Base-by-base conservation (phyloP, 2,888 invertebrate species). In the Gastrophysa polygoni region DNA sequence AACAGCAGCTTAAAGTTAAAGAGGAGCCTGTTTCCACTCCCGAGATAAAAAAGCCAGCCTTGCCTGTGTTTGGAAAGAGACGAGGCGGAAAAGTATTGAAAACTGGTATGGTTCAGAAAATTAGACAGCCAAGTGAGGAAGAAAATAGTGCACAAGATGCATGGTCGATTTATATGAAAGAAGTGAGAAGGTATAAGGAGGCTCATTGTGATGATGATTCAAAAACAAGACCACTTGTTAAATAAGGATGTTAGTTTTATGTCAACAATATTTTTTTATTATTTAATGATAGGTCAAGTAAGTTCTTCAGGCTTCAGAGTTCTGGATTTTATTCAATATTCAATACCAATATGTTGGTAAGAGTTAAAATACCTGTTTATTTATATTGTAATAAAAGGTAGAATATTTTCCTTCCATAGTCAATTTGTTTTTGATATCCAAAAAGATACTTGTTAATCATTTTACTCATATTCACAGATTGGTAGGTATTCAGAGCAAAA, bases 91-190 rank as follows among this genome's bases (percentile, higher is more conserved):
- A 93, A 77, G 91, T 94, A 51, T 84, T 96, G 16, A 95, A 95
- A 82, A 95, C 95, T 49, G 95, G 95, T 43, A 84, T 95, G 79
- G 95, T 96, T 43, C 92, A 94, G 75, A 96, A 96, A 79, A 87
- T 88, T 49, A 91, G 91, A 78, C 86, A 87, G 18, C 83, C 83
- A 16, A 86, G 85, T 56, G 89, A 89, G 72, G 87, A 87, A 71
- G 85, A 83, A 0, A 88, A 88, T 69, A 84, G 86, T 17, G 89
- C 90, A 0, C 92, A 91, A 77, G 95, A 96, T 81, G 94, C 95
- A 11, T 96, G 96, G 96, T 91, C 95, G 0, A 86, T 94, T 21
- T 96, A 96, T 78, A 90, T 96, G 89, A 92, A 92, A 64, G 96
- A 96, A 86, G 96, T 96, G 16, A 91, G 93, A 77, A 92, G 92